Conservation (phyloP, 2,888 invertebrate genomes). For the Agrotis exclamationis region DNA sequence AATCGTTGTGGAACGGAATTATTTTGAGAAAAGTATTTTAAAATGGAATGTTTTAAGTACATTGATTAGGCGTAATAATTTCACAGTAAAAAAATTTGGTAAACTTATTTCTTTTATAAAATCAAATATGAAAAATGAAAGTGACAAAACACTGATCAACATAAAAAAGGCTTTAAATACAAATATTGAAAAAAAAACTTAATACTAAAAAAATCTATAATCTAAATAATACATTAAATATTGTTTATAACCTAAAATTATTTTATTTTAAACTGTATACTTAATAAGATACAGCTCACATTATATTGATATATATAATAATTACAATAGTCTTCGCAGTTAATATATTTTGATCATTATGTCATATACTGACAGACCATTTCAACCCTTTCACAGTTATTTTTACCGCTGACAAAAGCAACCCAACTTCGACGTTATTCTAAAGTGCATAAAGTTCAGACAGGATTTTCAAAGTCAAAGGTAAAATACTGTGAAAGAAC, state of each 20-base stretch:
- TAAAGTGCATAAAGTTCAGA: too few relatives aligned
- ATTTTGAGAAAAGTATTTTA: constrained; percentile 11
- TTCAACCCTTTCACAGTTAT: background rate
- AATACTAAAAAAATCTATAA: constrained; percentile 61
- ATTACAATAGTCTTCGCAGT: constrained; percentile 52
- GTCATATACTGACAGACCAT: constrained; percentile 35
- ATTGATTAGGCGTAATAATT: constrained; percentile 12
- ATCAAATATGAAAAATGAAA: constrained; percentile 46
- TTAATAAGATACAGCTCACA: constrained; percentile 43
- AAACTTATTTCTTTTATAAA: constrained; percentile 42
- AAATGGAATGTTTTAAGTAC: constrained; percentile 55
- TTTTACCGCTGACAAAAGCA: too few relatives aligned
- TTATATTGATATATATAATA: constrained; percentile 57
- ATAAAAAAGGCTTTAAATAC: constrained; percentile 61
- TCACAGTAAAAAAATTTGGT: constrained; percentile 13
- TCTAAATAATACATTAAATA: constrained; percentile 70
- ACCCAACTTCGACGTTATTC: too few relatives aligned
- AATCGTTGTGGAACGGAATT: constrained; percentile 31
- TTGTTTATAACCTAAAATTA: constrained; percentile 62
- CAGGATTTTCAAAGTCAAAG: too few relatives aligned
- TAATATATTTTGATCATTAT: constrained; percentile 61
- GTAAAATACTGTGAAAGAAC: too few relatives aligned
- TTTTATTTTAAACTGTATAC: constrained; percentile 38
- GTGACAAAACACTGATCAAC: constrained; percentile 57
- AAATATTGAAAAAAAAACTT: constrained; percentile 61